Evolutionary conservation across 2,113 vertebrate species (phyloP).

Genomic region (Mystacornis crossleyi): DNA sequence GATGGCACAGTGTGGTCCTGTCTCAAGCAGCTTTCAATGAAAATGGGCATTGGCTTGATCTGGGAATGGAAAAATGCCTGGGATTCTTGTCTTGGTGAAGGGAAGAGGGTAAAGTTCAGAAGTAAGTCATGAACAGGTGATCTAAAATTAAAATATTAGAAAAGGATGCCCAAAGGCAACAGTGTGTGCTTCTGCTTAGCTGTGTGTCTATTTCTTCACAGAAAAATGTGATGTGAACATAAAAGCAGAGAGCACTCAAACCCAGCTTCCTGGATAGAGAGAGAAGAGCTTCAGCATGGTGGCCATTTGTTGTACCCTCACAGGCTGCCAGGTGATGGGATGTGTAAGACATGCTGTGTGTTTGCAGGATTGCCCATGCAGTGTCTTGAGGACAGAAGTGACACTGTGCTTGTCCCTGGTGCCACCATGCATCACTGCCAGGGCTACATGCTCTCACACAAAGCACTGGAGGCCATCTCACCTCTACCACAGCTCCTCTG

Average conservation of each 20-base stretch:
- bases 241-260: not conserved
- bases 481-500: not conserved
- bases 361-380: fast-evolving
- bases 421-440: fast-evolving
- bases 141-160: not conserved
- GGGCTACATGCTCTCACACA: not conserved
- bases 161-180: not conserved
- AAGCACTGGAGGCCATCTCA: not conserved
- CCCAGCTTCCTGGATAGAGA: not conserved
- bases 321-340: not conserved
- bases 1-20: fast-evolving
- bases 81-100: not conserved
- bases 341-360: fast-evolving
- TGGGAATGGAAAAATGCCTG: not conserved
- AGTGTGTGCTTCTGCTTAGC: not conserved
- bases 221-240: not conserved
- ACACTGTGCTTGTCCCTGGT: not conserved
- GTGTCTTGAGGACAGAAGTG: not conserved
- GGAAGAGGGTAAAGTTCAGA: not conserved
- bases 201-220: not conserved
- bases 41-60: not conserved
- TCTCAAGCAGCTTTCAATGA: not conserved
- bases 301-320: fast-evolving
- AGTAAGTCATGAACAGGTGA: not conserved
- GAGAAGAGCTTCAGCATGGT: not conserved